phyloP scores from a whole-genome alignment of 1,140 invertebrate species.

The Hormaphis cornu region DNA sequence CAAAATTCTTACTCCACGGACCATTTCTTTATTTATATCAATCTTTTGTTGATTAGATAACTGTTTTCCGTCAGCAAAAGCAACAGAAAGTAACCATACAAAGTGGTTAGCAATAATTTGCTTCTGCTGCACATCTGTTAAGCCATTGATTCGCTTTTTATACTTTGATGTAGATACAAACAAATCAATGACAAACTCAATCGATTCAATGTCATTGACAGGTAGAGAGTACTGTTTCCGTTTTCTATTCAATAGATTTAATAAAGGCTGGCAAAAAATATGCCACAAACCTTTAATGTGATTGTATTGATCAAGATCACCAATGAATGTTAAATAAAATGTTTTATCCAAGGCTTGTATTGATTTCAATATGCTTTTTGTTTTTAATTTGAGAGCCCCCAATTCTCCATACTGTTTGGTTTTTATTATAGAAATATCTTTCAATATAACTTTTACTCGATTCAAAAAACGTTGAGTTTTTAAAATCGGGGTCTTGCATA shows the following conservation, averaged over 20 bases:
- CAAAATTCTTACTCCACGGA: not conserved
- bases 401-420: conserved; percentile 42
- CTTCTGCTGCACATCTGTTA: not conserved
- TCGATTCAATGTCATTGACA: conserved; percentile 4
- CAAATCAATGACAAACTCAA: not conserved
- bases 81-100: conserved; percentile 4
- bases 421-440: conserved; percentile 52
- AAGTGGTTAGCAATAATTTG: not conserved
- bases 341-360: not conserved
- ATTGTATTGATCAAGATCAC: not conserved
- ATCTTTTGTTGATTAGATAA: conserved; percentile 18
- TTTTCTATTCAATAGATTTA: not conserved
- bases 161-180: conserved; percentile 1
- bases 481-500: conserved; percentile 53
- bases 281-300: not conserved
- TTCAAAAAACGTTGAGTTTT: conserved; percentile 52
- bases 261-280: not conserved
- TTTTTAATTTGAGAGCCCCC: not conserved
- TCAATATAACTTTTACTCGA: conserved; percentile 47
- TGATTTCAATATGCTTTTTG: not conserved
- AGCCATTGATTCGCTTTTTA: not conserved
- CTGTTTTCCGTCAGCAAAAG: not conserved
- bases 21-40: conserved; percentile 34
- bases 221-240: not conserved
- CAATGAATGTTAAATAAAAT: not conserved